phyloP scores from a whole-genome alignment of 30 jellyfish, hydroid and myxozoan genomes.

The Mastigias papua region DNA sequence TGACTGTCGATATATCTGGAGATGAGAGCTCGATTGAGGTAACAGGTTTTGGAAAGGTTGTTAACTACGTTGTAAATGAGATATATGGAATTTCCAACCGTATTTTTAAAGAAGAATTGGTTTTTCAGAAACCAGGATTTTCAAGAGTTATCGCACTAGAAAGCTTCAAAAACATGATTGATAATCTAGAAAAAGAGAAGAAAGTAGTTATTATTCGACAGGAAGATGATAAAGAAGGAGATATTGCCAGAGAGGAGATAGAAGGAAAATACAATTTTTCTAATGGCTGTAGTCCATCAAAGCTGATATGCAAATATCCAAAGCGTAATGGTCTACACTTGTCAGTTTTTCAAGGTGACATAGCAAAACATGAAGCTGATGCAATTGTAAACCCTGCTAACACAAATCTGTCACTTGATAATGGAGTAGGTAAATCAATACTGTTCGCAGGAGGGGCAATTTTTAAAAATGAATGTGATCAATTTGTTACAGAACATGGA shows the following conservation, averaged over 20 bases:
- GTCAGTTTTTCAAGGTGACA: constrained; percentile 52
- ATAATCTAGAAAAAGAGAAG: constrained; percentile 14
- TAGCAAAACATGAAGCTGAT: constrained; percentile 42
- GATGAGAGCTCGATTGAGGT: constrained; percentile 26
- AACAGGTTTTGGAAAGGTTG: constrained; percentile 26
- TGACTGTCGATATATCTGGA: neutral
- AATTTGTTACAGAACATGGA: neutral
- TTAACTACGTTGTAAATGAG: neutral
- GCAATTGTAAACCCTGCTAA: constrained; percentile 42
- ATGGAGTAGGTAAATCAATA: constrained; percentile 55
- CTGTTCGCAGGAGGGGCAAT: constrained; percentile 27
- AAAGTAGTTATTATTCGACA: constrained; percentile 21
- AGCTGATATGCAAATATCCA: neutral
- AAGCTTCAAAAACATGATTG: neutral
- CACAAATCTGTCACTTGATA: constrained; percentile 8
- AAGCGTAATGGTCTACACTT: neutral
- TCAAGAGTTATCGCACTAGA: neutral
- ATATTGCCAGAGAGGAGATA: constrained; percentile 1
- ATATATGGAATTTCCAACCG: neutral
- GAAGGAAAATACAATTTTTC: neutral
- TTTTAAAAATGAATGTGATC: constrained; percentile 12
- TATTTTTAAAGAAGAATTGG: neutral
- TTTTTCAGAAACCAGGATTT: constrained; percentile 40
- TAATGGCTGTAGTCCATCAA: neutral
- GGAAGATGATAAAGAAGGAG: constrained; percentile 9